phyloP scores from a whole-genome alignment of 2,113 vertebrate genomes.

The Thymallus thymallus region DNA sequence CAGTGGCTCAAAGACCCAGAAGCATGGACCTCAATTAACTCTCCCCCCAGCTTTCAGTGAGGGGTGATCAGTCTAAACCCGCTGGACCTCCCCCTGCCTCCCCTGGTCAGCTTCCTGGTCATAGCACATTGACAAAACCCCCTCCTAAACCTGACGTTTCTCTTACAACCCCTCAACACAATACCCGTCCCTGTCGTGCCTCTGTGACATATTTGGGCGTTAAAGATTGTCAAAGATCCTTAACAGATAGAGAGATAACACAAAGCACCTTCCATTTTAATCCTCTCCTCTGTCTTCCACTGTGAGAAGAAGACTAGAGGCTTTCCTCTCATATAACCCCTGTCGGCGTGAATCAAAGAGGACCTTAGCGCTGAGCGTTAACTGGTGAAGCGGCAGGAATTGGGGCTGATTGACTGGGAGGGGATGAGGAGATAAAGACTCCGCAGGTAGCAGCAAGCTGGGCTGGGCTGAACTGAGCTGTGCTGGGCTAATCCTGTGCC shows the following conservation, averaged over 20 bases:
- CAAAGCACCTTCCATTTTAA: conserved; percentile 31
- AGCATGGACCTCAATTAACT: conserved; percentile 79
- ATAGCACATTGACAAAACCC: conserved; percentile 52
- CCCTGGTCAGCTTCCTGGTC: conserved; percentile 58
- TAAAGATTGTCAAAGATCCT: conserved; percentile 25
- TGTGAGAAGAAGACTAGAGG: conserved; percentile 37
- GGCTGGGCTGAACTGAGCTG: not conserved
- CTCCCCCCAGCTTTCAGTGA: conserved; percentile 66
- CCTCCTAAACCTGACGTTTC: conserved; percentile 38
- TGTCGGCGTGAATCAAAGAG: conserved; percentile 59
- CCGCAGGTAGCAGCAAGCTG: conserved; percentile 61
- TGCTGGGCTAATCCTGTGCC: not conserved
- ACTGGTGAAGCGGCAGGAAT: conserved; percentile 53
- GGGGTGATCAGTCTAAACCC: conserved; percentile 41
- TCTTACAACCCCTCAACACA: conserved; percentile 30
- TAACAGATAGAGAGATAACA: conserved; percentile 58
- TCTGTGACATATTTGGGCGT: conserved; percentile 24
- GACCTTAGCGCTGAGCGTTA: conserved; percentile 52
- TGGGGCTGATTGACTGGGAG: conserved; percentile 55
- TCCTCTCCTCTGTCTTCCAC: conserved; percentile 39
- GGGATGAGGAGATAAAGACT: conserved; percentile 51
- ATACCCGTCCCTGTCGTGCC: conserved; percentile 38
- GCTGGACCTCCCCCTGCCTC: conserved; percentile 29
- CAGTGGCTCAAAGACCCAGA: conserved; percentile 64
- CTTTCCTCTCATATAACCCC: conserved; percentile 42